Percentiles rank a stretch among this genome's conserved stretches.
phyloP scores from a whole-genome alignment of 2,797 vertebrate genomes.

The Ctenosaura bakeri region DNA sequence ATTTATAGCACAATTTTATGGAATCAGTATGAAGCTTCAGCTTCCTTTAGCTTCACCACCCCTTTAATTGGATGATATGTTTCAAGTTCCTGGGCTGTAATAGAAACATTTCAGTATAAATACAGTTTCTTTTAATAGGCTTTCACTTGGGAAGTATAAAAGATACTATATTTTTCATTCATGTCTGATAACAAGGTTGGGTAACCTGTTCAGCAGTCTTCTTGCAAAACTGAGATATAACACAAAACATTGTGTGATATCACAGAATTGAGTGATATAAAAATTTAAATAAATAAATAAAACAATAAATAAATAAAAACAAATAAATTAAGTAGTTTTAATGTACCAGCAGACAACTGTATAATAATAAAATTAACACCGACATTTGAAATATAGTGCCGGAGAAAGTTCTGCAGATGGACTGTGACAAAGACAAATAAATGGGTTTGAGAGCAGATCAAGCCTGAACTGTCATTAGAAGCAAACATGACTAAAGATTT shows the following conservation, averaged over 20 bases:
- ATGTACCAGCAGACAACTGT: background rate
- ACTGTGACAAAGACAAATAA: too few relatives aligned
- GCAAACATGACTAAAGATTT: too few relatives aligned
- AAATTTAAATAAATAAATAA: too few relatives aligned
- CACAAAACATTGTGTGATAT: background rate
- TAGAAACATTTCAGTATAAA: background rate
- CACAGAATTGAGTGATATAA: background rate
- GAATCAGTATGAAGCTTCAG: background rate
- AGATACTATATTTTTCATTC: background rate
- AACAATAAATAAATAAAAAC: too few relatives aligned
- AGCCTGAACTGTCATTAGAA: too few relatives aligned
- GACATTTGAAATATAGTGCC: too few relatives aligned
- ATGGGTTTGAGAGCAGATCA: too few relatives aligned
- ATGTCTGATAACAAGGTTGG: slow-evolving; percentile 8
- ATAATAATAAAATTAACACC: background rate
- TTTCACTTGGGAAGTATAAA: background rate
- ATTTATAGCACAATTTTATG: background rate
- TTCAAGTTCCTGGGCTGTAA: background rate
- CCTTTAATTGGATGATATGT: background rate
- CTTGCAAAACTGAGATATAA: background rate
- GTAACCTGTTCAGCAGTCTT: background rate
- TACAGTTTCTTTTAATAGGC: background rate
- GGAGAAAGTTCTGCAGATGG: too few relatives aligned
- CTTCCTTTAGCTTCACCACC: background rate
- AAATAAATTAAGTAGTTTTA: background rate